These are phyloP conservation scores for Ptychoptera contaminata DNA, from an alignment of 2,888 invertebrate species.

Conservation along the genomic window DNA sequence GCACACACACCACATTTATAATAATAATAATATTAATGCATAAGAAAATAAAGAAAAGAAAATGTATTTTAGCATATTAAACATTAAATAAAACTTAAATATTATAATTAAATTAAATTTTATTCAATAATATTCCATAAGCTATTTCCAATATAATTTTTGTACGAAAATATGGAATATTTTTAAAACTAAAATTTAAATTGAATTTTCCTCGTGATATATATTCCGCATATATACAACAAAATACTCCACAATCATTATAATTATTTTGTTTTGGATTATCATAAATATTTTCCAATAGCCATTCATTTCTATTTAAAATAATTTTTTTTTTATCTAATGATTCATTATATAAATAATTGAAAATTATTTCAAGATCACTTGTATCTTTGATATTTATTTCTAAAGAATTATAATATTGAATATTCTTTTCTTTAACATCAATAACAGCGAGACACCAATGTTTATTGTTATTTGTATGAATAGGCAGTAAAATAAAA, in stretches of 20 bases:
- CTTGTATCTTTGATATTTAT: background rate
- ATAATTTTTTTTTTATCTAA: conserved; percentile 1
- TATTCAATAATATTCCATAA: background rate
- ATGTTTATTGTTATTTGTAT: background rate
- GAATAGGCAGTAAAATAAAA: background rate
- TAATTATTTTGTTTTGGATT: conserved; percentile 1
- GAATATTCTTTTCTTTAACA: background rate
- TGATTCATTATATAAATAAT: conserved; percentile 1
- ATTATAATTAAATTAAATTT: background rate
- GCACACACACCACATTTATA: background rate
- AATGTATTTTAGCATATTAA: background rate
- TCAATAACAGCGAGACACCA: background rate
- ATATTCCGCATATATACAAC: conserved; percentile 4
- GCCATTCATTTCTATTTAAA: background rate
- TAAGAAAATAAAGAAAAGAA: no score
- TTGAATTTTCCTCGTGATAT: background rate
- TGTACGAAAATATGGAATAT: background rate
- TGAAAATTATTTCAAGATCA: background rate
- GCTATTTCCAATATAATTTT: conserved; percentile 2
- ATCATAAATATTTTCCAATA: conserved; percentile 1
- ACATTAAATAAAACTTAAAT: background rate
- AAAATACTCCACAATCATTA: conserved; percentile 4
- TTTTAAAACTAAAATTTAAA: background rate
- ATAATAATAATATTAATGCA: no score
- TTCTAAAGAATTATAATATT: background rate